These are phyloP conservation scores for Oegoconia quadripuncta DNA, from an alignment of 2,888 invertebrate species.

Conservation along the genomic window DNA sequence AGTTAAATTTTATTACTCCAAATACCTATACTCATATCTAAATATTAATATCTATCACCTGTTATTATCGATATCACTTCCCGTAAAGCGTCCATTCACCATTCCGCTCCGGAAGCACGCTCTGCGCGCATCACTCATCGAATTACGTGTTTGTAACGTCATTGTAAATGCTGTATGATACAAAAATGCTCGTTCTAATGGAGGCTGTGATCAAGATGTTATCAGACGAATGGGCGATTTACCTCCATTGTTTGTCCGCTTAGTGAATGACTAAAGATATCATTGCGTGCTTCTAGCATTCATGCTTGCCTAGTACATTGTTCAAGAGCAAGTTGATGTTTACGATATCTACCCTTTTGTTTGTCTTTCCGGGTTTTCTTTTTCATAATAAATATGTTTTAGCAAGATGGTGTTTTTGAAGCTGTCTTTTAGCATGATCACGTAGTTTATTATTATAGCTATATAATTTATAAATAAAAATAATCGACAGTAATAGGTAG, in stretches of 20 bases:
- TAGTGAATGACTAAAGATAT: slow-evolving; percentile 46
- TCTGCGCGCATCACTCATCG: slow-evolving; percentile 9
- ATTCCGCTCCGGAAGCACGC: slow-evolving; percentile 20
- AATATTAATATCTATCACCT: neutral
- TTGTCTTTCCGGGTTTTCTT: slow-evolving; percentile 8
- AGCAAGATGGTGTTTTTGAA: too few species aligned
- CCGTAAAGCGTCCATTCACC: slow-evolving; percentile 3
- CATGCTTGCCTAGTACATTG: slow-evolving; percentile 32
- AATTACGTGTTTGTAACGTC: slow-evolving; percentile 1
- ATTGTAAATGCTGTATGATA: slow-evolving; percentile 6
- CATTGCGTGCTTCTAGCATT: slow-evolving; percentile 54
- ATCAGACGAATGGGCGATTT: slow-evolving; percentile 34
- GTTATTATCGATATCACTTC: neutral
- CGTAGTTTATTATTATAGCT: neutral
- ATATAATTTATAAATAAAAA: too few species aligned
- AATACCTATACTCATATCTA: too few species aligned
- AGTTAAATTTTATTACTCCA: too few species aligned
- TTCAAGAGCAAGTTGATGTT: slow-evolving; percentile 17
- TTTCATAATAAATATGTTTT: too few species aligned
- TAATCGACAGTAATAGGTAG: too few species aligned
- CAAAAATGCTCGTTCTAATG: slow-evolving; percentile 28
- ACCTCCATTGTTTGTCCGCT: slow-evolving; percentile 47
- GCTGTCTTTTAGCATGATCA: neutral
- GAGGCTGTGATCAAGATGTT: slow-evolving; percentile 41
- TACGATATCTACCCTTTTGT: slow-evolving; percentile 11